phyloP scores from a whole-genome alignment of 2,888 invertebrate species.

The Ephialtes manifestator region DNA sequence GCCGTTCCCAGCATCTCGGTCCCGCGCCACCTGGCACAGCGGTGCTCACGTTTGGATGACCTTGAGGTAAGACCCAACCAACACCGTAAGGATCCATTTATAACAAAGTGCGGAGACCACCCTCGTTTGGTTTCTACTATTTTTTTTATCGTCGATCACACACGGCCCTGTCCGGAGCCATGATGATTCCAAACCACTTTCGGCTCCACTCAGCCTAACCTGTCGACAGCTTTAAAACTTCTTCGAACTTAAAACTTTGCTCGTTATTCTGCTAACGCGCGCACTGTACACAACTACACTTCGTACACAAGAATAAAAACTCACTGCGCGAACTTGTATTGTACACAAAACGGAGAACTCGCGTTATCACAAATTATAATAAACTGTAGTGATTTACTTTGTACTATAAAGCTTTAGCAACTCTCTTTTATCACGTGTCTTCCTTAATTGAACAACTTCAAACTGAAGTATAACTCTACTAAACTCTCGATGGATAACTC shows the following conservation, averaged over 20 bases:
- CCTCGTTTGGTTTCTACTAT: slow-evolving; percentile 16
- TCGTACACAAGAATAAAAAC: slow-evolving; percentile 41
- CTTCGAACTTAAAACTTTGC: slow-evolving; percentile 14
- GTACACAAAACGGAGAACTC: slow-evolving; percentile 17
- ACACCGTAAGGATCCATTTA: slow-evolving; percentile 87
- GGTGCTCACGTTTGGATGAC: slow-evolving; percentile 74
- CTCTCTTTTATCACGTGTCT: slow-evolving; percentile 22
- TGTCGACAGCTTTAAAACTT: slow-evolving; percentile 22
- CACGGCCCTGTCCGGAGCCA: slow-evolving; percentile 83
- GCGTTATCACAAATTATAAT: slow-evolving; percentile 23
- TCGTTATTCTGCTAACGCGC: slow-evolving; percentile 7
- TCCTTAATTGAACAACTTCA: slow-evolving; percentile 20
- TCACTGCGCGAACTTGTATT: slow-evolving; percentile 42
- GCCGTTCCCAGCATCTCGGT: slow-evolving; percentile 83
- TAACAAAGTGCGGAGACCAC: slow-evolving; percentile 12
- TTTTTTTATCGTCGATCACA: slow-evolving; percentile 65
- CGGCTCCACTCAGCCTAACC: not conserved
- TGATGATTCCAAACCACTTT: slow-evolving; percentile 57
- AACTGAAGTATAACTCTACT: not conserved
- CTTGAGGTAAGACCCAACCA: slow-evolving; percentile 83
- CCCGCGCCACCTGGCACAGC: slow-evolving; percentile 49
- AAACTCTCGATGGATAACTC: slow-evolving; percentile 3
- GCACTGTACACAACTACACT: slow-evolving; percentile 58
- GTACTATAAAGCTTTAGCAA: slow-evolving; percentile 58
- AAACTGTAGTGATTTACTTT: slow-evolving; percentile 28